phyloP scores from a whole-genome alignment of 2,113 vertebrate genomes.

The Heterotis niloticus region DNA sequence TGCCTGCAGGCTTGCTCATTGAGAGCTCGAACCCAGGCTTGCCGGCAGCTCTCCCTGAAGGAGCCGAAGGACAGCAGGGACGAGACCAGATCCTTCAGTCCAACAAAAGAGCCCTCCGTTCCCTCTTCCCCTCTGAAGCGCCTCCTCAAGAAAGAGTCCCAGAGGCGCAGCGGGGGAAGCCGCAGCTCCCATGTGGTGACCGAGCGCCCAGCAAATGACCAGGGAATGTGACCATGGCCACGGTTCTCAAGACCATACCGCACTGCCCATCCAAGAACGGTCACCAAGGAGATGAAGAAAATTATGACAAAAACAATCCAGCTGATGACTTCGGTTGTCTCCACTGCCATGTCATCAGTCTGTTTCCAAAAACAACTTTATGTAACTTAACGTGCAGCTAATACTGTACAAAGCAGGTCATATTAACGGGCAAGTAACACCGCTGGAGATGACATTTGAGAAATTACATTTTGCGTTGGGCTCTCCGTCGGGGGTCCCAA shows the following conservation, averaged over 20 bases:
- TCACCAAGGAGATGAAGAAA: constrained; percentile 5
- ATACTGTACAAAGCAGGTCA: neutral
- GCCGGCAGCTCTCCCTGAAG: constrained; percentile 6
- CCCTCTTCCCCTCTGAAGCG: neutral
- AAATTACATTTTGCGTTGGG: neutral
- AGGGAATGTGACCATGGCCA: neutral
- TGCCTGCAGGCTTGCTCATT: constrained; percentile 9
- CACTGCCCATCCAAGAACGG: constrained; percentile 8
- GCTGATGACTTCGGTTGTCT: neutral
- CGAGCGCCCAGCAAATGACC: neutral
- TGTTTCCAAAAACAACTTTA: neutral
- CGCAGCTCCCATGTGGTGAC: neutral
- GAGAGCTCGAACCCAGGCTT: constrained; percentile 15
- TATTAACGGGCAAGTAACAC: neutral
- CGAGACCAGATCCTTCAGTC: neutral
- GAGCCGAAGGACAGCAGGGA: neutral
- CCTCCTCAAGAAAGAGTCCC: constrained; percentile 2
- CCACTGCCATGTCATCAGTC: neutral
- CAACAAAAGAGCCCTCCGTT: neutral
- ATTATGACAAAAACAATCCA: neutral
- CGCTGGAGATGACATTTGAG: neutral
- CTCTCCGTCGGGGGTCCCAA: neutral
- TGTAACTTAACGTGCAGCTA: neutral
- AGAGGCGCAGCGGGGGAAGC: neutral
- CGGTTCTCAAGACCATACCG: neutral